phyloP scores from a whole-genome alignment of 2,888 invertebrate genomes.

The Trissolcus brochymenae region DNA sequence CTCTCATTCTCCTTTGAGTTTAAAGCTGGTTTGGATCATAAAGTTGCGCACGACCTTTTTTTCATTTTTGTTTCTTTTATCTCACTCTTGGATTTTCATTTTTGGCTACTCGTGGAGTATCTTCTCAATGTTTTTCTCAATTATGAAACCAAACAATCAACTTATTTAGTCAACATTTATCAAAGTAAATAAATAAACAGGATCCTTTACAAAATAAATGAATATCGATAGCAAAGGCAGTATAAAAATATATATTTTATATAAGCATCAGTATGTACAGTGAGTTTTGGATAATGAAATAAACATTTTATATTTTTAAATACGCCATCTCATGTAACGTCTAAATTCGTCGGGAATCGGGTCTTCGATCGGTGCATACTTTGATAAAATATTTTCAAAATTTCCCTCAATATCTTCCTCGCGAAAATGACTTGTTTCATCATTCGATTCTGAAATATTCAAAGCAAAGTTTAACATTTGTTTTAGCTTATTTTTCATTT shows the following conservation, averaged over 20 bases:
- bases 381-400: slow-evolving; percentile 16
- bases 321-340: slow-evolving; percentile 35
- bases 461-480: no score
- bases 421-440: slow-evolving; percentile 12
- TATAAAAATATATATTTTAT: no score
- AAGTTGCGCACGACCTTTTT: no score
- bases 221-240: no score
- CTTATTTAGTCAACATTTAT: no score
- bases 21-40: no score
- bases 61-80: slow-evolving; percentile 2
- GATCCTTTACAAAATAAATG: no score
- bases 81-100: slow-evolving; percentile 1
- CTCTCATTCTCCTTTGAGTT: no score
- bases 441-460: slow-evolving; percentile 27
- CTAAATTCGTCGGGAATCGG: slow-evolving; percentile 28
- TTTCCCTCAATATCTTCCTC: slow-evolving; percentile 16
- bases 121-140: slow-evolving; percentile 3
- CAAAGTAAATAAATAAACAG: no score
- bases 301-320: slow-evolving; percentile 3
- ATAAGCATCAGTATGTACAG: no score
- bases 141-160: slow-evolving; percentile 18
- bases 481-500: no score
- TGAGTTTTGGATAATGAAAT: no score
- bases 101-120: slow-evolving; percentile 11
- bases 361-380: slow-evolving; percentile 12